Base-by-base conservation (phyloP, 2,797 vertebrate genomes). In the Sciurus carolinensis region DNA sequence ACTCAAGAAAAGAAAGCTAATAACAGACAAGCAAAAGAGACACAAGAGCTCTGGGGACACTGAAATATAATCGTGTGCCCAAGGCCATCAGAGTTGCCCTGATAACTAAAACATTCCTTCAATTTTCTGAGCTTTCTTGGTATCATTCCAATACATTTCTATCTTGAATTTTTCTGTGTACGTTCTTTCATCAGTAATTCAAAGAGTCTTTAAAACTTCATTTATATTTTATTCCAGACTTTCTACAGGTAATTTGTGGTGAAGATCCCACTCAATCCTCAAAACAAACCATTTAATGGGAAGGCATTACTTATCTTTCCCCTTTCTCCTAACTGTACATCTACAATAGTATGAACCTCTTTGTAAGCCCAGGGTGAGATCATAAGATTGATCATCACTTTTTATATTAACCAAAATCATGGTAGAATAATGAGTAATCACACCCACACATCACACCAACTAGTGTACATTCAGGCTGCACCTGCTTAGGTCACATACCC, bases 71-170 rank as follows among this genome's bases (percentile, higher is more conserved):
- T 3, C 80, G n/a, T 54, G 33, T 54, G 24, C 44, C 57, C 54
- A 88, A 91, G 52, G 69, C 42, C 83, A 76, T 17, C 47, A 71
- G 33, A 71, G 9, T 39, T 66, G 24, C 50, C 22, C 26, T 44
- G 1, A 2, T 42, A 77, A 47, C 44, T 54, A 69, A 42, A 95
- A 95, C 4, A 81, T 83, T 64, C 64, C 50, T 94, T 89, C 52
- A 72, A 44, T 47, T 80, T 84, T 93, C 86, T 91, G 36, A 95
- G 24, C 30, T 91, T 94, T 75, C n/a, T 87, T 80, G 89, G 7
- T 73, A 90, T 44, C 26, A 89, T 30, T 85, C 75, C 77, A 73
- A 57, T 26, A 85, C 1, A 50, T 59, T 76, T 81, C 47, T 52
- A 33, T 54, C 79, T 81, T 64, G 69, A 33, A 13, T 87, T 76